Percentiles rank a stretch among this genome's conserved stretches.
Conservation (phyloP, 2,113 vertebrate genomes). For the Mola mola region DNA sequence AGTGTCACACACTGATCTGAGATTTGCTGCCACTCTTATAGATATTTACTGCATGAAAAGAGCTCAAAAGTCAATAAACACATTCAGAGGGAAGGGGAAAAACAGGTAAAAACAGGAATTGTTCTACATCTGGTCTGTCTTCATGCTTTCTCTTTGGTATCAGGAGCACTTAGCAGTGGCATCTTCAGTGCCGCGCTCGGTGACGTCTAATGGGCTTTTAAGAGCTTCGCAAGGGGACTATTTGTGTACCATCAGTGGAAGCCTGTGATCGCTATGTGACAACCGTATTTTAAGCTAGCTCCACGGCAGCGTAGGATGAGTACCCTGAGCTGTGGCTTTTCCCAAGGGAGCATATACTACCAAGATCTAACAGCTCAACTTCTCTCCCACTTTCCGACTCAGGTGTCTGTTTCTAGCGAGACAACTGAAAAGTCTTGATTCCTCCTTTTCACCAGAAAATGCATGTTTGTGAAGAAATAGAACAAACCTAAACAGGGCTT, state of each 20-base stretch:
- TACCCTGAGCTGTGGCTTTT: constrained; percentile 70
- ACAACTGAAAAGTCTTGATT: constrained; percentile 80
- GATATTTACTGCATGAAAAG: constrained; percentile 73
- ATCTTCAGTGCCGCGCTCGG: constrained; percentile 66
- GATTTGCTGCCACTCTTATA: constrained; percentile 60
- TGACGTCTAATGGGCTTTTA: constrained; percentile 80
- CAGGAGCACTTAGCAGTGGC: constrained; percentile 77
- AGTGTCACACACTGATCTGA: constrained; percentile 68
- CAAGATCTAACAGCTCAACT: constrained; percentile 80
- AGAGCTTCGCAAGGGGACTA: constrained; percentile 75
- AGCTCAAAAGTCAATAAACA: constrained; percentile 78
- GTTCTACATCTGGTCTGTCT: constrained; percentile 68
- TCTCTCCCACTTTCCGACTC: constrained; percentile 78
- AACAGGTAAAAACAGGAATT: constrained; percentile 54
- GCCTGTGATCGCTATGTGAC: constrained; percentile 76
- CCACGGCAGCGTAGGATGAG: constrained; percentile 59
- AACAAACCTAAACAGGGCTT: constrained; percentile 80
- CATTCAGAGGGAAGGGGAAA: constrained; percentile 45
- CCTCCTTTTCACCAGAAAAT: constrained; percentile 71
- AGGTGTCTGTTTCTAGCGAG: constrained; percentile 75
- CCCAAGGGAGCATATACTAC: constrained; percentile 68
- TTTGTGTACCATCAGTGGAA: constrained; percentile 78
- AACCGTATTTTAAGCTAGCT: constrained; percentile 75
- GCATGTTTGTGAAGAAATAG: constrained; percentile 80
- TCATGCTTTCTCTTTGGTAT: constrained; percentile 75